Evolutionary conservation across 2,888 invertebrate genomes (phyloP).

Genomic region (Brenthis hecate): DNA sequence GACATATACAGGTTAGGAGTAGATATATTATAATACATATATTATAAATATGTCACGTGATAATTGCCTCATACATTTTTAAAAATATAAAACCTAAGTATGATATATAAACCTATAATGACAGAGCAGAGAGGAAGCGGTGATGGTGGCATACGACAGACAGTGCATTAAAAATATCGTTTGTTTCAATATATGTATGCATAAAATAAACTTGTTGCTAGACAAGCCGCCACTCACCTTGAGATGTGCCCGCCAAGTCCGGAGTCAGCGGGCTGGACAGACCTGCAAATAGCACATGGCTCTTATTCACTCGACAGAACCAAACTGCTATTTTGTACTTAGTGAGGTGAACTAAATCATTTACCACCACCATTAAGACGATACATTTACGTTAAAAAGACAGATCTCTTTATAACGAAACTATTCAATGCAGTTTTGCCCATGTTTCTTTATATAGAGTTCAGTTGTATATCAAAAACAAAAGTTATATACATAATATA

Average conservation of each 20-base stretch:
- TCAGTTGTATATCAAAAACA: no score
- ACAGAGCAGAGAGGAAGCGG: slow-evolving; percentile 84
- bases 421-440: no score
- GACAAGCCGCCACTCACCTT: slow-evolving; percentile 88
- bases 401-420: no score
- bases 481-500: no score
- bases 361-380: slow-evolving; percentile 23
- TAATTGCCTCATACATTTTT: slow-evolving; percentile 80
- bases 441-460: no score
- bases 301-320: slow-evolving; percentile 47
- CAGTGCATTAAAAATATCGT: slow-evolving; percentile 83
- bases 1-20: slow-evolving; percentile 76
- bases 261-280: slow-evolving; percentile 83
- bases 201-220: slow-evolving; percentile 79
- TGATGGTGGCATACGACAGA: slow-evolving; percentile 83
- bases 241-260: slow-evolving; percentile 91
- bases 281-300: slow-evolving; percentile 75
- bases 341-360: neutral
- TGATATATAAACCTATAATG: slow-evolving; percentile 81
- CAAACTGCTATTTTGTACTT: slow-evolving; percentile 16
- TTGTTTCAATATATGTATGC: slow-evolving; percentile 81
- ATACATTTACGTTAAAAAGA: neutral
- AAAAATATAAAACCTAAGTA: slow-evolving; percentile 75
- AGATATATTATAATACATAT: slow-evolving; percentile 69
- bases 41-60: slow-evolving; percentile 73